Conservation (phyloP, 2,888 invertebrate species). For the Aricia artaxerxes region DNA sequence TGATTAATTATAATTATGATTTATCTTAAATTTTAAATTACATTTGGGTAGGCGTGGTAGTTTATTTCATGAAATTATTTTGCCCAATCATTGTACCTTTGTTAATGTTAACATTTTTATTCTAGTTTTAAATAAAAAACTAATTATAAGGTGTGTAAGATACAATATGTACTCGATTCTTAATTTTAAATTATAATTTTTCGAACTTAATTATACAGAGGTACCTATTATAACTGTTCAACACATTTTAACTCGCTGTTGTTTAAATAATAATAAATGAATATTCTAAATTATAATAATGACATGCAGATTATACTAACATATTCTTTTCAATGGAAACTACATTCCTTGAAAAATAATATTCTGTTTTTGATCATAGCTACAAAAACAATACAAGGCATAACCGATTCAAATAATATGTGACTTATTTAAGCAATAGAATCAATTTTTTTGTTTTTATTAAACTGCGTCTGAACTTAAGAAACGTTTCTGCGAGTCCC, state of each 20-base stretch:
- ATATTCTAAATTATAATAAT: background rate
- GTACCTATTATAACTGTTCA: background rate
- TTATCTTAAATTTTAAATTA: background rate
- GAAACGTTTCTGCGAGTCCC: constrained; percentile 30
- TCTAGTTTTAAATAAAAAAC: background rate
- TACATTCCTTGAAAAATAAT: too few species aligned
- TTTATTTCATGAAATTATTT: background rate
- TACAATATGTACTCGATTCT: background rate
- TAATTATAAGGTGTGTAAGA: background rate
- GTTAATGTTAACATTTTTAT: background rate
- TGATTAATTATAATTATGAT: constrained; percentile 10
- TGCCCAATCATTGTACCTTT: background rate
- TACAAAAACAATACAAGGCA: background rate
- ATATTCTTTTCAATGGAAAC: too few species aligned
- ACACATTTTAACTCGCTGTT: background rate
- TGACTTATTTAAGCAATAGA: too few species aligned
- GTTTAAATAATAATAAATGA: background rate
- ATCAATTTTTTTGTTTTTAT: too few species aligned
- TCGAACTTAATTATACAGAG: background rate
- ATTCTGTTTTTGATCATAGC: background rate
- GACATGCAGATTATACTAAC: background rate
- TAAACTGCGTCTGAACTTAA: background rate
- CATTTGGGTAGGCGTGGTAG: background rate
- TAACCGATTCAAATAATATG: too few species aligned
- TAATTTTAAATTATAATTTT: background rate